Evolutionary conservation across 2,113 vertebrate genomes (phyloP).

Genomic region (Scalopus aquaticus): DNA sequence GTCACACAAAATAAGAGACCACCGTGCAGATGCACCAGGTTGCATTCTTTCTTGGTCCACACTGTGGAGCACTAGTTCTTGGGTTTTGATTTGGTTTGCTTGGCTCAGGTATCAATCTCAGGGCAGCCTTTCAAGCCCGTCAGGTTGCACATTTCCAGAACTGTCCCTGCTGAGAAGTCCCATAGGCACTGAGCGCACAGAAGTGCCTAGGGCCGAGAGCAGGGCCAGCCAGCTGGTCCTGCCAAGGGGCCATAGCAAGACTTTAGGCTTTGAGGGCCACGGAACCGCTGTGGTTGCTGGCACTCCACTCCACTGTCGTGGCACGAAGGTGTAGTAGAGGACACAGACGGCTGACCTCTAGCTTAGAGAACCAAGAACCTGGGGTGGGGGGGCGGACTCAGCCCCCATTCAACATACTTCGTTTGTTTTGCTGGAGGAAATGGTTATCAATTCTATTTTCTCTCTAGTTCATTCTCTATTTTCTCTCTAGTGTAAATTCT

Average conservation of each 20-base stretch:
- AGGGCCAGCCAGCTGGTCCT: not conserved
- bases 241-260: not conserved
- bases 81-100: not conserved
- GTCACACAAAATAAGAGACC: too few species aligned
- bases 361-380: not conserved
- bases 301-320: not conserved
- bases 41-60: not conserved
- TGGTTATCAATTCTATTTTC: not conserved
- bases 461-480: not conserved
- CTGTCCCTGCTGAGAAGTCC: not conserved
- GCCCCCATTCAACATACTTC: not conserved
- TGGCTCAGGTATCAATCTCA: not conserved
- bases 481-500: not conserved
- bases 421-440: not conserved
- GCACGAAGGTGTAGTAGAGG: fast-evolving
- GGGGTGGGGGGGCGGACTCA: too few species aligned
- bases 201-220: not conserved
- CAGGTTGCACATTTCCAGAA: not conserved
- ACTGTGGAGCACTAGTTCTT: not conserved
- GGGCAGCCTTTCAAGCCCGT: too few species aligned
- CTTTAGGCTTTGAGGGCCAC: not conserved
- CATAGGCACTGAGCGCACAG: not conserved
- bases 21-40: fast-evolving
- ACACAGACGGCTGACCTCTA: not conserved
- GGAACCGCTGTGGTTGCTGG: not conserved